A percentile compares a stretch with the other conserved stretches of the same genome.
Evolutionary conservation across 2,888 invertebrate species (phyloP).

Genomic region (Cosmia pyralina): DNA sequence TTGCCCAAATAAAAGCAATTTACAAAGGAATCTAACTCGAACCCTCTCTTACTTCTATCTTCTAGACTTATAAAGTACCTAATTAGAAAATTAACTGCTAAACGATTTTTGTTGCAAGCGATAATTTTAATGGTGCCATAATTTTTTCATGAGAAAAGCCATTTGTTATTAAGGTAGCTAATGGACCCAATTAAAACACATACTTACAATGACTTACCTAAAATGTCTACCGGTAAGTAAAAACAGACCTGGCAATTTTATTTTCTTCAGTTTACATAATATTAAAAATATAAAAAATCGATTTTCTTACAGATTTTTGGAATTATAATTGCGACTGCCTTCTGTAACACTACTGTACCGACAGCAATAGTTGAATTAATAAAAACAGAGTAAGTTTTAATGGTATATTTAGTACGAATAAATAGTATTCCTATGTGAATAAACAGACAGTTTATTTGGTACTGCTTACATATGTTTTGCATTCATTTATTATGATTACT

Average conservation of each 20-base stretch:
- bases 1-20: slow-evolving; percentile 13
- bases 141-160: slow-evolving; percentile 8
- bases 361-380: slow-evolving; percentile 2
- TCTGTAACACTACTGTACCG: slow-evolving; percentile 16
- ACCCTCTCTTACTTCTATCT: too few species aligned
- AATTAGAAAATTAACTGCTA: slow-evolving; percentile 32
- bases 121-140: slow-evolving; percentile 23
- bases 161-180: slow-evolving; percentile 11
- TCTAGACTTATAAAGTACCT: not conserved
- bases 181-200: slow-evolving; percentile 5
- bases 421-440: not conserved
- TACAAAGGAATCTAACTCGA: not conserved
- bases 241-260: not conserved
- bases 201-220: slow-evolving; percentile 16
- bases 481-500: not conserved
- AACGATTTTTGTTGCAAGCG: slow-evolving; percentile 2
- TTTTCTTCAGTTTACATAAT: not conserved
- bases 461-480: not conserved
- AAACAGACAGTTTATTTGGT: not conserved
- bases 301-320: slow-evolving; percentile 44
- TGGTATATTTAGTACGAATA: not conserved
- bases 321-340: slow-evolving; percentile 19
- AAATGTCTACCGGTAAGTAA: slow-evolving; percentile 40
- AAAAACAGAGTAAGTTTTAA: slow-evolving; percentile 15
- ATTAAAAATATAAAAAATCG: not conserved